Base-by-base conservation (phyloP, 1,140 invertebrate genomes). In the Hetaerina americana region DNA sequence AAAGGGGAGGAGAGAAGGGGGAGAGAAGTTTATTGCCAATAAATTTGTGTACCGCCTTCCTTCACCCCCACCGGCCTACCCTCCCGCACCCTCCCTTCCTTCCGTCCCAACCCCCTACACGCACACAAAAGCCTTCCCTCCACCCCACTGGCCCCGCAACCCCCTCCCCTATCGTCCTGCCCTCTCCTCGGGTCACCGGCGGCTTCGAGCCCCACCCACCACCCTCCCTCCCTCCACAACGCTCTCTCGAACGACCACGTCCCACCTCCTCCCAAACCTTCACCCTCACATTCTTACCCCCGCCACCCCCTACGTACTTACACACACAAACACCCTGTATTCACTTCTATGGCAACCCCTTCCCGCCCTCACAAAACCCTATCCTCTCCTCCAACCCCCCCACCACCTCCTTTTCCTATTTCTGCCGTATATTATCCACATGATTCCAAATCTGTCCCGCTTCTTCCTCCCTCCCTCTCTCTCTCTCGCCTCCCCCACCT, bases 401-500 rank as follows among this genome's bases (percentile, higher is more conserved):
- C n/a, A n/a, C n/a, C n/a, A n/a, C n/a, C n/a, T n/a, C n/a, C n/a
- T 57, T 57, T 57, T 57, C 40, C 40, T 57, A 57, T 57, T 57
- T 57, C 40, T 57, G 40, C 40, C 40, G 22, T 57, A 57, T 57
- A 57, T 57, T 57, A 57, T 57, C 40, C 10, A n/a, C 40, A 57
- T 57, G 40, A 57, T 57, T 57, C 40, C 40, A 57, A 57, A 57
- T 57, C 40, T 57, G 40, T 57, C 40, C 31, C 18, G 31, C 31
- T 40, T 40, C 31, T 18, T 40, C 40, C 40, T n/a, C 40, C 40
- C 10, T 5, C 40, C 40, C n/a, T n/a, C n/a, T n/a, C n/a, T n/a
- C n/a, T n/a, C n/a, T n/a, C n/a, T n/a, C n/a, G n/a, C n/a, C n/a
- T n/a, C n/a, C n/a, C n/a, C n/a, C n/a, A n/a, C n/a, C n/a, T n/a